These are phyloP conservation scores for Gandaritis pyraliata DNA, from an alignment of 2,888 invertebrate genomes.

Conservation along the genomic window DNA sequence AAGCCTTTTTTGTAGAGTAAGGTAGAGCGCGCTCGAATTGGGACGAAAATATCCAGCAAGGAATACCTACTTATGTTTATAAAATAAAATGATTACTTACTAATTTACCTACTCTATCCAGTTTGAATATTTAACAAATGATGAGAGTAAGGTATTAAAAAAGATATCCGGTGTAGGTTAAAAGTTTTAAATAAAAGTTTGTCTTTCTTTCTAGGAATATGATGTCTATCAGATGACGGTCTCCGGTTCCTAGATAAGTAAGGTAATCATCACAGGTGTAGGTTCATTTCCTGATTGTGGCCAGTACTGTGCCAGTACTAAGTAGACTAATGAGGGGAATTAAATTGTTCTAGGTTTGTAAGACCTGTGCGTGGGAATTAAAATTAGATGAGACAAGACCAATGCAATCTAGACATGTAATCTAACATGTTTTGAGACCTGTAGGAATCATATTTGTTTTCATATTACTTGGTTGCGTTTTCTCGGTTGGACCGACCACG, in stretches of 20 bases:
- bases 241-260: neutral
- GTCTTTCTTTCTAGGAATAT: neutral
- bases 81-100: too few species aligned
- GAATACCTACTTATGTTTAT: too few species aligned
- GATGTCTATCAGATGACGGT: neutral
- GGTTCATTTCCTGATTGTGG: conserved; percentile 24
- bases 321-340: conserved; percentile 15
- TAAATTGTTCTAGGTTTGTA: conserved; percentile 19
- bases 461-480: too few species aligned
- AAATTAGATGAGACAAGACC: neutral
- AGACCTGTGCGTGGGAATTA: conserved; percentile 16
- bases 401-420: neutral
- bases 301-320: conserved; percentile 12
- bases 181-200: too few species aligned
- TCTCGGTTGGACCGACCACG: too few species aligned
- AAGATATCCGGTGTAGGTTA: too few species aligned
- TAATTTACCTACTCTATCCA: too few species aligned
- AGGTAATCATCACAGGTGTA: neutral
- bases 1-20: too few species aligned
- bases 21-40: too few species aligned
- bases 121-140: too few species aligned
- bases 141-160: too few species aligned
- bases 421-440: neutral
- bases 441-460: neutral
- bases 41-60: too few species aligned